These are phyloP conservation scores for Catocala nupta DNA, from an alignment of 2,888 invertebrate genomes.

Conservation along the genomic window DNA sequence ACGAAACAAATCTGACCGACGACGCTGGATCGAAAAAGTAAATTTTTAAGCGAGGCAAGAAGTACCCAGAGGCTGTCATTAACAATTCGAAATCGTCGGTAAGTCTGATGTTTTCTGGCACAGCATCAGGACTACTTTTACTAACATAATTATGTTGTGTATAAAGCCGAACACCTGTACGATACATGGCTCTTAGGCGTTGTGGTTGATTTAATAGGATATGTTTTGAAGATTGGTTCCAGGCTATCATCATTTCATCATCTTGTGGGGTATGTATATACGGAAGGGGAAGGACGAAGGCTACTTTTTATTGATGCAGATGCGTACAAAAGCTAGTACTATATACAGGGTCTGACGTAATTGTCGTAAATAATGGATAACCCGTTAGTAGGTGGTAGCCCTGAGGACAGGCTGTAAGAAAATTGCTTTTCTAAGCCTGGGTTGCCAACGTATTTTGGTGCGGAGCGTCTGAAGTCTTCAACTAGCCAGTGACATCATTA, in stretches of 20 bases:
- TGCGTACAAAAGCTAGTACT: no score
- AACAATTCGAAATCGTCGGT: slow-evolving; percentile 2
- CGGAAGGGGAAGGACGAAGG: no score
- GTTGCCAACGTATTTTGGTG: no score
- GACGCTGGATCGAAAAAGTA: slow-evolving; percentile 33
- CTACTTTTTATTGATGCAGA: no score
- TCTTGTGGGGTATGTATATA: no score
- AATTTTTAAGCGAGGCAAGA: slow-evolving; percentile 51
- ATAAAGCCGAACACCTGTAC: slow-evolving; percentile 12
- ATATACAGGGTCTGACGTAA: no score
- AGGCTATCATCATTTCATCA: slow-evolving; percentile 37
- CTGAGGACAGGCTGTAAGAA: no score
- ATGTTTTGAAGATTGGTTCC: slow-evolving; percentile 47
- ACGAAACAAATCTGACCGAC: slow-evolving; percentile 26
- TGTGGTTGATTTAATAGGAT: slow-evolving; percentile 26
- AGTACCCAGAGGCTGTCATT: slow-evolving; percentile 22
- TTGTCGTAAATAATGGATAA: no score
- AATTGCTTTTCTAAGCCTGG: no score
- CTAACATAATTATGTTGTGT: slow-evolving; percentile 7
- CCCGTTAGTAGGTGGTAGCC: no score
- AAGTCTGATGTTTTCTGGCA: slow-evolving; percentile 13
- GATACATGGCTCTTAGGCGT: slow-evolving; percentile 9
- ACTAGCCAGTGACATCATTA: no score
- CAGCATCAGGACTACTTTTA: background rate
- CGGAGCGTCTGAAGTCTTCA: no score